phyloP scores from a whole-genome alignment of 1,140 invertebrate species.

The Pteromalus puparum region DNA sequence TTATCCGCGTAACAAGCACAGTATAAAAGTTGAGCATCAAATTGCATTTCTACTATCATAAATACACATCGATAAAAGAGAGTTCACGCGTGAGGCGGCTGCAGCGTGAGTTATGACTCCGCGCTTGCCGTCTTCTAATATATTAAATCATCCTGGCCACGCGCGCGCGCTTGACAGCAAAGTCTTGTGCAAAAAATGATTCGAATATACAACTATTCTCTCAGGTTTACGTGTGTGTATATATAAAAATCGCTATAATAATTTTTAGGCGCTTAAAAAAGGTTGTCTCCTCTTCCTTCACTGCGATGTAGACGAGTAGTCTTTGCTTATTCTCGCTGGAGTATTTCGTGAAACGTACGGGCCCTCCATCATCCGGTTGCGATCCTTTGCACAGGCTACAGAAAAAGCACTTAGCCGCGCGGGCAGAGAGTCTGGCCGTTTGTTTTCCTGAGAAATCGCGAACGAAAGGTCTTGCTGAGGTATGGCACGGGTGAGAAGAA shows the following conservation, averaged over 20 bases:
- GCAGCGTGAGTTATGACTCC: slow-evolving; percentile 9
- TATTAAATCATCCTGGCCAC: neutral
- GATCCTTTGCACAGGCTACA: neutral
- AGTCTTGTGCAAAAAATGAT: slow-evolving; percentile 46
- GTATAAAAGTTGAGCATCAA: slow-evolving; percentile 70
- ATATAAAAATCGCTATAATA: slow-evolving; percentile 44
- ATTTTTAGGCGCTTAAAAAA: slow-evolving; percentile 45
- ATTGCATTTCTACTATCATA: slow-evolving; percentile 41
- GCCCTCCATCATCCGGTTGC: neutral
- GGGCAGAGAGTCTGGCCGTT: slow-evolving; percentile 29
- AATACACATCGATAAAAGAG: slow-evolving; percentile 48
- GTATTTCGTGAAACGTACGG: neutral
- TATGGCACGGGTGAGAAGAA: slow-evolving; percentile 48
- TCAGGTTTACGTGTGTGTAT: slow-evolving; percentile 20
- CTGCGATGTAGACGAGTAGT: slow-evolving; percentile 4
- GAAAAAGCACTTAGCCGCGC: slow-evolving; percentile 1
- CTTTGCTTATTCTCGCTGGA: neutral
- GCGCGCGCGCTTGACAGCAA: neutral
- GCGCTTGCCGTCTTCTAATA: neutral
- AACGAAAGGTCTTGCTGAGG: slow-evolving; percentile 24
- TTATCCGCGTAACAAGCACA: slow-evolving; percentile 59
- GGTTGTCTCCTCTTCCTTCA: neutral
- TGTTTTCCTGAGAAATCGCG: slow-evolving; percentile 20
- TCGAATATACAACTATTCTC: slow-evolving; percentile 3
- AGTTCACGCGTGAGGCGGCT: slow-evolving; percentile 22